Percentiles rank a stretch among this genome's conserved stretches.
phyloP scores from a whole-genome alignment of 2,113 vertebrate genomes.

The Geococcyx californianus region DNA sequence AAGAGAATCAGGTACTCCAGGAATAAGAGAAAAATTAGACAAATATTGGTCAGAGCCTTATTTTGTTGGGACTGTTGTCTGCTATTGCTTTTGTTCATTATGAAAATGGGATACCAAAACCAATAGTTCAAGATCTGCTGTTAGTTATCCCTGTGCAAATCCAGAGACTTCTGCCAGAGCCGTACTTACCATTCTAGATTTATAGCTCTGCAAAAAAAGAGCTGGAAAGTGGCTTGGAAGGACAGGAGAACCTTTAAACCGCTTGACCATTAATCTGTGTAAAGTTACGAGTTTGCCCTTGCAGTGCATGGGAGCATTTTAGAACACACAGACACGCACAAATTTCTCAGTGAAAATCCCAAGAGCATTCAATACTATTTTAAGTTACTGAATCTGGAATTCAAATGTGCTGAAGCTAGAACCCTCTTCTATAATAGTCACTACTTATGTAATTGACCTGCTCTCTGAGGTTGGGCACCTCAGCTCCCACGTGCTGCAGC shows the following conservation, averaged over 20 bases:
- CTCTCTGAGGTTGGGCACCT: not conserved
- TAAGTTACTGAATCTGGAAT: not conserved
- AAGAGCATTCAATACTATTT: rapidly evolving
- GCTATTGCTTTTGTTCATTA: not conserved
- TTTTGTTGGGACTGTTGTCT: not conserved
- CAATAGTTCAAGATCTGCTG: not conserved
- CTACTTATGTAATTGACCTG: too few species aligned
- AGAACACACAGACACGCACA: not conserved
- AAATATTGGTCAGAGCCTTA: not conserved
- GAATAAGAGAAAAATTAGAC: not conserved
- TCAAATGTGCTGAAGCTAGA: not conserved
- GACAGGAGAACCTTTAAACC: not conserved
- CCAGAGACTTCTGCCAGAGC: not conserved
- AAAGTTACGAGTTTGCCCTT: not conserved
- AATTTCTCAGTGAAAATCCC: not conserved
- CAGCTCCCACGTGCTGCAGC: not conserved
- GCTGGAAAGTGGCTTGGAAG: not conserved
- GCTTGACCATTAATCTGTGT: not conserved
- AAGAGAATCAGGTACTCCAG: not conserved
- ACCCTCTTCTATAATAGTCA: not conserved
- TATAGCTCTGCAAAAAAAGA: not conserved
- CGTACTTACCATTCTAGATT: not conserved
- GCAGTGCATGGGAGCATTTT: not conserved
- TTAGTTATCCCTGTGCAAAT: not conserved
- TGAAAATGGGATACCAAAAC: not conserved